Evolutionary conservation across 1,140 invertebrate genomes (phyloP).

Genomic region (Centruroides sculpturatus): DNA sequence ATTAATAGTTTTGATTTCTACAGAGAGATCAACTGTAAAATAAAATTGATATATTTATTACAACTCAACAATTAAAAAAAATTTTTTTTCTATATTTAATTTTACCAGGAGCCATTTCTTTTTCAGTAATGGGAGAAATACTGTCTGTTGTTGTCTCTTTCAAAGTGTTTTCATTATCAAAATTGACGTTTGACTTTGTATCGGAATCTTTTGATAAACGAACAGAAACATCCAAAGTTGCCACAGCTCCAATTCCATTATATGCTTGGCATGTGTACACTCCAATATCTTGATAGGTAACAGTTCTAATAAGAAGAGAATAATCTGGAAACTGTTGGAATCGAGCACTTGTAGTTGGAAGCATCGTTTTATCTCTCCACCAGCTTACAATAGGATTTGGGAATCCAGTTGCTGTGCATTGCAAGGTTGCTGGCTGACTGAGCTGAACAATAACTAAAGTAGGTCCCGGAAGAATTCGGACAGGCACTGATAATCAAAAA

Average conservation of each 20-base stretch:
- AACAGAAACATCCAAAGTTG: too few species aligned
- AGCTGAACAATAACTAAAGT: slow-evolving; percentile 48
- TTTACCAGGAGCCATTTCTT: too few species aligned
- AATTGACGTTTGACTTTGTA: too few species aligned
- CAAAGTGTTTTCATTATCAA: too few species aligned
- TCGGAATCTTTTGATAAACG: too few species aligned
- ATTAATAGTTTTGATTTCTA: too few species aligned
- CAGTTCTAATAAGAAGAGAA: slow-evolving; percentile 51
- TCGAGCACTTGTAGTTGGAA: slow-evolving; percentile 47
- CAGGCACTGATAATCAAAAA: slow-evolving; percentile 6
- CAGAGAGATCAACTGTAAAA: too few species aligned
- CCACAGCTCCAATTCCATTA: slow-evolving; percentile 47
- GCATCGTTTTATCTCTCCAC: slow-evolving; percentile 63
- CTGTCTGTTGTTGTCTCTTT: too few species aligned
- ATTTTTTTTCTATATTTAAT: too few species aligned
- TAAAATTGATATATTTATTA: too few species aligned
- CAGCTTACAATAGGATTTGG: slow-evolving; percentile 66
- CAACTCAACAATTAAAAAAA: too few species aligned
- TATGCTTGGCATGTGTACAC: slow-evolving; percentile 71
- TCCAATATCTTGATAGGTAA: slow-evolving; percentile 54
- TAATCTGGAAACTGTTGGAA: slow-evolving; percentile 59
- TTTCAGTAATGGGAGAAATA: too few species aligned
- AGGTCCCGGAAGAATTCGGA: slow-evolving; percentile 13
- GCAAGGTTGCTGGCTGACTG: slow-evolving; percentile 48
- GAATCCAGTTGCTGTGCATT: slow-evolving; percentile 68